phyloP scores from a whole-genome alignment of 2,888 invertebrate species.

The Saturnia pavonia region DNA sequence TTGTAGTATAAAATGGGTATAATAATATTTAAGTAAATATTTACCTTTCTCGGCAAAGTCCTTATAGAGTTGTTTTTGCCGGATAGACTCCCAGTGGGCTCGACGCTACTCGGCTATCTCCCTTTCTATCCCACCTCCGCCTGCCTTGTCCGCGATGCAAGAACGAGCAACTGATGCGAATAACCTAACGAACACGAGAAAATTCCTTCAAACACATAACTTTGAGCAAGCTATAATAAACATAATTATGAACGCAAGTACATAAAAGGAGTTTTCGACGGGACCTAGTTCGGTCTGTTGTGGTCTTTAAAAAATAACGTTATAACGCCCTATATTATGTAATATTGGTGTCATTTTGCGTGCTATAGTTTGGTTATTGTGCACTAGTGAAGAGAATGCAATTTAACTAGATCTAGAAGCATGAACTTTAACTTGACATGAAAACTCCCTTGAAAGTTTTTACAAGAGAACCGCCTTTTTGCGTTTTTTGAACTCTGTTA shows the following conservation, averaged over 20 bases:
- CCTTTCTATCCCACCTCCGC: constrained; percentile 82
- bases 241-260: neutral
- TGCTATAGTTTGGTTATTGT: no score
- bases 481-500: no score
- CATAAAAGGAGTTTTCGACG: neutral
- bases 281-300: no score
- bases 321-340: no score
- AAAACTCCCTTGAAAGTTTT: no score
- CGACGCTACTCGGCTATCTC: constrained; percentile 85
- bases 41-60: constrained; percentile 62
- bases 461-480: no score
- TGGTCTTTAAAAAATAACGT: no score
- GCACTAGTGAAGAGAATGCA: no score
- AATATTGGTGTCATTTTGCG: no score
- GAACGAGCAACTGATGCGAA: constrained; percentile 98
- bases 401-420: no score
- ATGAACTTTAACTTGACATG: no score
- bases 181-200: constrained; percentile 80
- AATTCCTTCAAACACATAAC: neutral
- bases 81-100: constrained; percentile 72
- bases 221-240: neutral
- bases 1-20: neutral
- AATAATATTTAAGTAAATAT: neutral
- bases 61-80: constrained; percentile 56
- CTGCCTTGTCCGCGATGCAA: constrained; percentile 94